A percentile compares a stretch with the other conserved stretches of the same genome.
These are phyloP conservation scores for Urophycis tenuis DNA, from an alignment of 2,797 vertebrate species.

Conservation along the genomic window DNA sequence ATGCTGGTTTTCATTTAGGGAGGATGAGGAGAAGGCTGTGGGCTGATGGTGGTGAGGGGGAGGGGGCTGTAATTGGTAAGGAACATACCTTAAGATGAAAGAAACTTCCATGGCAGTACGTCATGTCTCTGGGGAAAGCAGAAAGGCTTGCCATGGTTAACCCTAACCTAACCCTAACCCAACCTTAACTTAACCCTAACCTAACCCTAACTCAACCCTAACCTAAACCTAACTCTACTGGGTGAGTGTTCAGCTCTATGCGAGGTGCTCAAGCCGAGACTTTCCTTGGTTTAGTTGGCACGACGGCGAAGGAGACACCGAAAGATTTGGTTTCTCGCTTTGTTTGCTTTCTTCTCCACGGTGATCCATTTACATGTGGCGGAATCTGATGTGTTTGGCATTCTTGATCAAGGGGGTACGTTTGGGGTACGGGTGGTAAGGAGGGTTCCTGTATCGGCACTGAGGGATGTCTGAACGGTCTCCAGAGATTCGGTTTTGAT, in stretches of 20 bases:
- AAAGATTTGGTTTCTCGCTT: not conserved
- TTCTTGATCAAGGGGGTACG: not conserved
- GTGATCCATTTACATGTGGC: not conserved
- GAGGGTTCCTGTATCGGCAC: not conserved
- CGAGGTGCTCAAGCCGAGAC: slow-evolving; percentile 21
- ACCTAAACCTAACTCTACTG: slow-evolving; percentile 28
- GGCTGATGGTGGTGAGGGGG: not conserved
- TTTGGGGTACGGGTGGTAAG: not conserved
- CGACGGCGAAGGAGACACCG: not conserved
- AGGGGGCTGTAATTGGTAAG: slow-evolving; percentile 27
- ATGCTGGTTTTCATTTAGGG: slow-evolving; percentile 44
- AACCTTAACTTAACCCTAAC: no score
- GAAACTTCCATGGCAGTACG: slow-evolving; percentile 29
- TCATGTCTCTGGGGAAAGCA: slow-evolving; percentile 27
- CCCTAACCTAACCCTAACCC: no score
- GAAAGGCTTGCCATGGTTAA: slow-evolving; percentile 22
- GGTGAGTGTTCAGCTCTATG: slow-evolving; percentile 37
- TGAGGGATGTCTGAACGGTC: not conserved
- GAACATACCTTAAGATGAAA: slow-evolving; percentile 35
- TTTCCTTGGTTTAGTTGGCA: slow-evolving; percentile 8
- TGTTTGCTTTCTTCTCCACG: not conserved
- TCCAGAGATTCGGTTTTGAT: not conserved
- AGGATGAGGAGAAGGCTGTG: slow-evolving; percentile 5
- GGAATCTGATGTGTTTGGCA: not conserved
- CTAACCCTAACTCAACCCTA: no score